Base-by-base conservation (phyloP, 2,113 vertebrate genomes). In the Cavia porcellus region DNA sequence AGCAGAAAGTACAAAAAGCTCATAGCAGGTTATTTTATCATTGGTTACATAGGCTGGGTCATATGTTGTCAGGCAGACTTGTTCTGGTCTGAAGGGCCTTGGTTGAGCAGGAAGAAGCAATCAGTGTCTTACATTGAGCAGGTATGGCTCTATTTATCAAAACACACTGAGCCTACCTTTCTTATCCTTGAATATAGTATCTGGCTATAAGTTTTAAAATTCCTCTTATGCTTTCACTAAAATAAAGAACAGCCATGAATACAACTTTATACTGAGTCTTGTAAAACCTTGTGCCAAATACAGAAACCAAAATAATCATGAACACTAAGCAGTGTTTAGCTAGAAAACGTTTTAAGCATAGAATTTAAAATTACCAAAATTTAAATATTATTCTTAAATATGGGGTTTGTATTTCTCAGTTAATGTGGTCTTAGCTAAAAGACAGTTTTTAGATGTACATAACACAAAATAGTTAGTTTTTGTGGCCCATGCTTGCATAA, bases 351-450 rank as follows among this genome's bases (percentile, higher is more conserved):
- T 64, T 81, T 47, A 80, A 70, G n/a, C 28, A 14, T 5, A 74
- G 17, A 93, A 22, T 47, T 75, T 85, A 91, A 75, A 81, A 92
- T 68, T 19, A 84, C 19, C n/a, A 87, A 62, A 74, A 70, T 24
- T 8, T 28, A 74, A 81, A 74, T 74, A 80, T 57, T 62, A 52
- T 52, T 89, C 57, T 81, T 81, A 86, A 0, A 81, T 62, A 86
- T 42, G 32, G 9, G 28, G 14, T 81, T 86, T 75, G 82, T 68
- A 95, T 47, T 85, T 68, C 79, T 93, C 55, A 86, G 20, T 47
- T 66, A 96, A 24, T 92, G 7, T 86, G 5, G 64, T 89, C 66
- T 74, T 42, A 62, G n/a, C 45, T 75, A 74, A 55, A 86, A 96
- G 62, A 24, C 3, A 84, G 15, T 30, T 25, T 72, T 90, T 64